Evolutionary conservation across 2,888 invertebrate species (phyloP), one percentile per base, ranked within the genome.

Genomic region (Gonocerus acuteangulatus): DNA sequence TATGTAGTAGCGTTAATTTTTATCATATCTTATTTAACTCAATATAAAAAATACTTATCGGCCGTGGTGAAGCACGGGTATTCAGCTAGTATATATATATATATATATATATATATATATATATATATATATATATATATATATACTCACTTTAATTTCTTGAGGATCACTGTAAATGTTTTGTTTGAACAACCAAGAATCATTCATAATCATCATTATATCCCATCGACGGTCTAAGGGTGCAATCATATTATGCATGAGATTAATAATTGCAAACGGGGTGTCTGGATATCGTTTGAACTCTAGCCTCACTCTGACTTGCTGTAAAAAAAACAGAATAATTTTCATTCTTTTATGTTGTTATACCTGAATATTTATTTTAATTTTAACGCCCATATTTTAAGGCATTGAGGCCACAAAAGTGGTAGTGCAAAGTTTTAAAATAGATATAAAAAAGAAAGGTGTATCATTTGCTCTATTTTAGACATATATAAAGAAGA

Each of bases 181-280:
- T 27, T 9, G 4, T 9, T 27, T 27, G 27, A 27, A 27, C 9
- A 27, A 27, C 54, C 54, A 54, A 15, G 16, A n/a, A 16, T 54
- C 36, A 21, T 21, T 36, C 1, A 21, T 34, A 11, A 54, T n/a
- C 11, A 15, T 42, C 9, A 1, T n/a, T n/a, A 54, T 23, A 21
- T 15, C 22, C 39, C 39, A 54, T 22, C 54, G 19, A 34, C 15
- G 19, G 2, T 11, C 7, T 18, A 42, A 18, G 0, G 54, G 54
- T n/a, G 54, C 19, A 3, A 54, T 54, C 21, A 7, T 36, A 15
- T 54, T 34, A 13, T 54, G 39, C 54, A 54, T 54, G 7, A 54
- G 19, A 19, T 39, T 42, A 23, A 54, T 54, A 21, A 21, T n/a
- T 19, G 36, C 54, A 6, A 42, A 7, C 1, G 54, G 39, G 13